Evolutionary conservation across 1,140 invertebrate species (phyloP).

Genomic region (Oryctes rhinoceros): DNA sequence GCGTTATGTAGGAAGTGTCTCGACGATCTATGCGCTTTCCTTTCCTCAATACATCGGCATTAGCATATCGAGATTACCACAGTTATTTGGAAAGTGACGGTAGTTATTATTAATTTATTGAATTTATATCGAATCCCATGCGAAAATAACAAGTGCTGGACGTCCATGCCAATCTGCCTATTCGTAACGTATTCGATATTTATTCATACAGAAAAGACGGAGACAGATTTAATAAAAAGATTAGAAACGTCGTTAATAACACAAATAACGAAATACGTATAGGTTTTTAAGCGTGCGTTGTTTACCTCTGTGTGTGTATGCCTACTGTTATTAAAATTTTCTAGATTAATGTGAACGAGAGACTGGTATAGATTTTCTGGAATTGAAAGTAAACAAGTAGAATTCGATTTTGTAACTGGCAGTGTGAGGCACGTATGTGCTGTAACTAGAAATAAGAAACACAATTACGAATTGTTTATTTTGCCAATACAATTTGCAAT

Average conservation of each 20-base stretch:
- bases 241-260: constrained; percentile 17
- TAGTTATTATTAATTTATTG: constrained; percentile 40
- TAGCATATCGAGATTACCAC: constrained; percentile 31
- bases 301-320: background rate
- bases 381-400: constrained; percentile 28
- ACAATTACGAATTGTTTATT: background rate
- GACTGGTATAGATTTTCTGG: background rate
- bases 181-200: constrained; percentile 9
- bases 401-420: background rate
- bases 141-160: background rate
- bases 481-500: background rate
- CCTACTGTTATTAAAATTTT: constrained; percentile 26
- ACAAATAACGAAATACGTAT: constrained; percentile 13
- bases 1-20: constrained; percentile 37
- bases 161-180: background rate
- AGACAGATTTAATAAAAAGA: background rate
- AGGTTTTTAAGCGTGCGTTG: background rate
- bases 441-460: background rate
- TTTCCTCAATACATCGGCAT: constrained; percentile 30
- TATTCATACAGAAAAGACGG: constrained; percentile 6
- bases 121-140: constrained; percentile 1
- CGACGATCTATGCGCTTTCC: constrained; percentile 34
- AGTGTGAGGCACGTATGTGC: background rate
- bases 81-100: constrained; percentile 41
- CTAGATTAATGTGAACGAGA: background rate